Percentiles rank a stretch among this genome's conserved stretches.
These are phyloP conservation scores for Naja naja DNA, from an alignment of 2,113 vertebrate species.

Conservation along the genomic window DNA sequence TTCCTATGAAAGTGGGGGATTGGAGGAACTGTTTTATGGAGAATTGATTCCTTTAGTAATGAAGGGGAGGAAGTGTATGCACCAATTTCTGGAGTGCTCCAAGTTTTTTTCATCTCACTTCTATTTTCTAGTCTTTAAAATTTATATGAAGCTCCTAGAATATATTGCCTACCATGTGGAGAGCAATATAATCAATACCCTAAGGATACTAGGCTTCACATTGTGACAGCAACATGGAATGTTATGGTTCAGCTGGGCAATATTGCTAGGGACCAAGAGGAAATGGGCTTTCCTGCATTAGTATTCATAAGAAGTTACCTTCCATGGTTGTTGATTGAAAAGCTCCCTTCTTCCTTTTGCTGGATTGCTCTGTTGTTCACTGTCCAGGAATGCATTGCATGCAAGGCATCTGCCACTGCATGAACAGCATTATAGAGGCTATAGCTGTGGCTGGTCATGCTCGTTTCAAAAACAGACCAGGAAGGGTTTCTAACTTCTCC, in stretches of 20 bases:
- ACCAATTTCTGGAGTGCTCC: neutral
- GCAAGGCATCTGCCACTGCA: neutral
- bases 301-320: neutral
- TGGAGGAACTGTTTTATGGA: neutral
- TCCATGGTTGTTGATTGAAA: neutral
- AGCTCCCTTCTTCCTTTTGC: neutral
- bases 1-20: neutral
- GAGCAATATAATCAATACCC: neutral
- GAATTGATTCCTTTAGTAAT: neutral
- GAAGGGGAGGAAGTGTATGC: neutral
- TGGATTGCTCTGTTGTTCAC: neutral
- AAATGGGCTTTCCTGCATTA: neutral
- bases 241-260: too few species aligned
- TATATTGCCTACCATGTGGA: neutral
- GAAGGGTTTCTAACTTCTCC: neutral
- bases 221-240: neutral
- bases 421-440: neutral
- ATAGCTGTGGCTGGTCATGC: neutral
- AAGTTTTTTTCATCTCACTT: neutral
- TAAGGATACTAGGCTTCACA: neutral
- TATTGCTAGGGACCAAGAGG: neutral
- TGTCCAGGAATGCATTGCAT: neutral
- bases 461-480: neutral
- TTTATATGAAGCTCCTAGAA: neutral
- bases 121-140: neutral